These are phyloP conservation scores for Parnassius apollo DNA, from an alignment of 2,888 invertebrate genomes.

Conservation along the genomic window DNA sequence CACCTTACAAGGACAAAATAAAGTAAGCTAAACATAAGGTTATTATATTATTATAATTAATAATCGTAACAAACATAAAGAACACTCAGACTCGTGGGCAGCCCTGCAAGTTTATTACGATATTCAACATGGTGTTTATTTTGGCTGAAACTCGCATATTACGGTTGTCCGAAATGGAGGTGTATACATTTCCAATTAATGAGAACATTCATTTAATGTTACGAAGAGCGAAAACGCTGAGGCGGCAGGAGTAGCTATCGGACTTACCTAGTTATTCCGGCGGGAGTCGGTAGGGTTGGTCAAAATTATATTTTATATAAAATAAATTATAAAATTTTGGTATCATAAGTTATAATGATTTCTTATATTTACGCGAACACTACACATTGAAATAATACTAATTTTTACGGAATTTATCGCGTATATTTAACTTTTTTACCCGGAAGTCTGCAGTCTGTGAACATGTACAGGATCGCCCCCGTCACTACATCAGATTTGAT, in stretches of 20 bases:
- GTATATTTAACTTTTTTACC: too few relatives aligned
- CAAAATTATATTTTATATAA: neutral
- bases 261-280: slow-evolving; percentile 27
- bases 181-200: slow-evolving; percentile 30
- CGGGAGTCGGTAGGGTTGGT: slow-evolving; percentile 20
- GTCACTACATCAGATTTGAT: too few relatives aligned
- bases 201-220: slow-evolving; percentile 30
- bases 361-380: too few relatives aligned
- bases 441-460: too few relatives aligned
- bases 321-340: too few relatives aligned
- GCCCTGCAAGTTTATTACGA: slow-evolving; percentile 16
- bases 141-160: slow-evolving; percentile 30
- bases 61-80: slow-evolving; percentile 6
- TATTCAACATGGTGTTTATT: slow-evolving; percentile 28
- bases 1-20: too few relatives aligned
- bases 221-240: slow-evolving; percentile 27
- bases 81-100: slow-evolving; percentile 5
- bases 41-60: slow-evolving; percentile 25
- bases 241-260: slow-evolving; percentile 27
- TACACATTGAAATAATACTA: too few relatives aligned
- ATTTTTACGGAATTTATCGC: too few relatives aligned
- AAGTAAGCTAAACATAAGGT: slow-evolving; percentile 3
- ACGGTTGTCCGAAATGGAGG: slow-evolving; percentile 25
- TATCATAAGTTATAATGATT: too few relatives aligned
- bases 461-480: too few relatives aligned